phyloP scores from a whole-genome alignment of 1,140 invertebrate genomes.

The Neocloeon triangulifer region DNA sequence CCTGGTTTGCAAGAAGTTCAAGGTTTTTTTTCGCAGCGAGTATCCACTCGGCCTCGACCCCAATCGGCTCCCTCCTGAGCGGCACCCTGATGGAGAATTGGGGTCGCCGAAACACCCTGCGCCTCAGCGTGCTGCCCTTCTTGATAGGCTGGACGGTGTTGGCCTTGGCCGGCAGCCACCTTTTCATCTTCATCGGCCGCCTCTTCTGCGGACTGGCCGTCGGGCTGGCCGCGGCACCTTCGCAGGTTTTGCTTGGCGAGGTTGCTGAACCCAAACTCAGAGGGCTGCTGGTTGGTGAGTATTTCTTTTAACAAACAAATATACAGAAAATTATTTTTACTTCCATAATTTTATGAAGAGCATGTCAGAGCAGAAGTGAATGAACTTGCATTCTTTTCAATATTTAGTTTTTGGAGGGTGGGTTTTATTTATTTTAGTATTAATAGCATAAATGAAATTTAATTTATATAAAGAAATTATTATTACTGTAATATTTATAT shows the following conservation, averaged over 20 bases:
- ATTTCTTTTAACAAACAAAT: too few species aligned
- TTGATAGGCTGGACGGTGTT: constrained; percentile 35
- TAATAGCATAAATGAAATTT: too few species aligned
- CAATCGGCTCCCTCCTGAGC: constrained; percentile 34
- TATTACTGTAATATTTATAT: too few species aligned
- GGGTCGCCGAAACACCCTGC: constrained; percentile 30
- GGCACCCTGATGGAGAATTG: constrained; percentile 35
- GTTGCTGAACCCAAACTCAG: constrained; percentile 39
- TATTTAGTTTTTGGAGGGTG: too few species aligned
- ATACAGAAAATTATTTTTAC: too few species aligned
- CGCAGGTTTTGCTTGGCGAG: constrained; percentile 45
- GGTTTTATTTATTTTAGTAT: too few species aligned
- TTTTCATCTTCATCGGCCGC: constrained; percentile 33
- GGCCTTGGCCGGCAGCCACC: constrained; percentile 28
- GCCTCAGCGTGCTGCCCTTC: constrained; percentile 29
- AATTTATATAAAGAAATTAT: too few species aligned
- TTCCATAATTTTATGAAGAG: too few species aligned
- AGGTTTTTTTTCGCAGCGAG: constrained; percentile 28
- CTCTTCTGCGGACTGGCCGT: constrained; percentile 41
- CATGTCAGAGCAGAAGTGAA: too few species aligned
- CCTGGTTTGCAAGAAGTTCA: too few species aligned
- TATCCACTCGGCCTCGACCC: constrained; percentile 38
- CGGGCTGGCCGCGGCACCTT: constrained; percentile 38
- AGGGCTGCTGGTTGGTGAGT: constrained; percentile 36
- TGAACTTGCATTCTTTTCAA: too few species aligned